Evolutionary conservation across 2,797 vertebrate genomes (phyloP), one percentile per base, ranked within the genome.

Genomic region (Jordanella pulchra): DNA sequence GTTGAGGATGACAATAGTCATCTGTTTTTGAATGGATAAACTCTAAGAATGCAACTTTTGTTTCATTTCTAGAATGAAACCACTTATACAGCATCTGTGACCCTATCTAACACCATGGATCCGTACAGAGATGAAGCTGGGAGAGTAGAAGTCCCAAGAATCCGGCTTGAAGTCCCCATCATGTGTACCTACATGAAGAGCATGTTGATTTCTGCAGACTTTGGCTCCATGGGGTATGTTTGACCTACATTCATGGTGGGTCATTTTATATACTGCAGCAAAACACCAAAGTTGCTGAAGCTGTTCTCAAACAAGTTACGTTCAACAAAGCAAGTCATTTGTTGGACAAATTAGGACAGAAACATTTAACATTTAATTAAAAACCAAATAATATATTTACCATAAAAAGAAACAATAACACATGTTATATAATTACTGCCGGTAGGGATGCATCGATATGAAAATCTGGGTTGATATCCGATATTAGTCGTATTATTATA

Each of bases 111-210:
- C 79, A 2, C 75, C 85, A 6, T 48, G 70, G 73, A 85, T 67
- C 73, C 72, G 1, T 78, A 72, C 71, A 56, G 1, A 2, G 76
- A 65, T 66, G 6, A 63, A 3, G 69, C 1, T 73, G 21, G 79
- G 79, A 63, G 30, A 47, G 67, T 7, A 11, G 77, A 93, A 61
- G 77, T 83, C 58, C 93, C 91, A 39, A 86, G 76, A 75, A 68
- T 81, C 7, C 84, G 39, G 12, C 48, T 97, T 73, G 58, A 93
- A 72, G 91, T 95, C 69, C 95, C 95, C 18, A 86, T 98, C 76
- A 88, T 86, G 71, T 97, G 97, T 6, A 83, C 93, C 73, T 97
- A 96, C 91, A 84, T 79, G 76, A 97, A 95, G 0, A 70, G 87
- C 67, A 80, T 94, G 82, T 79, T 96, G 75, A 79, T 95, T 50